Evolutionary conservation across 2,113 vertebrate genomes (phyloP).

Genomic region (Anguilla rostrata): DNA sequence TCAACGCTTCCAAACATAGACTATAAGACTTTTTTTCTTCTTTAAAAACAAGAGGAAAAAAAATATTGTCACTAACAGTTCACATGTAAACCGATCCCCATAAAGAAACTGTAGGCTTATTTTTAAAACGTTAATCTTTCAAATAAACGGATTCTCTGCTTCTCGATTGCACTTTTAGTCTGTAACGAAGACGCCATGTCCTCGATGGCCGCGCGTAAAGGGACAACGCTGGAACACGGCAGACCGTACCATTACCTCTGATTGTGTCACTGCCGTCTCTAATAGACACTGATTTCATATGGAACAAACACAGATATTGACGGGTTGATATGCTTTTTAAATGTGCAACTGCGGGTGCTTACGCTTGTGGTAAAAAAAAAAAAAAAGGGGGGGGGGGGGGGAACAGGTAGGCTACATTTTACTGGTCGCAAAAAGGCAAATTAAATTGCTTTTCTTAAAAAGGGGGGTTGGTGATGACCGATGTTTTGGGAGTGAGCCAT

Average conservation of each 20-base stretch:
- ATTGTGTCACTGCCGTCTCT: neutral
- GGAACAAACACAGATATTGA: neutral
- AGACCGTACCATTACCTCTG: neutral
- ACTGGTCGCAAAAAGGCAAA: neutral
- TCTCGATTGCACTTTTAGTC: neutral
- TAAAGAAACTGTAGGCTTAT: neutral
- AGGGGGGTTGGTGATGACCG: neutral
- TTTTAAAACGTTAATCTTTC: neutral
- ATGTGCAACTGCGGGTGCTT: neutral
- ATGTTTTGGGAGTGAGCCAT: neutral
- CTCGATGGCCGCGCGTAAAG: neutral
- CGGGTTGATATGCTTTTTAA: neutral
- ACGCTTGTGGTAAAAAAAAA: neutral
- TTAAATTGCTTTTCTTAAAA: neutral
- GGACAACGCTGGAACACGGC: neutral
- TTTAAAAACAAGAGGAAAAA: conserved; percentile 8
- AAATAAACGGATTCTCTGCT: neutral
- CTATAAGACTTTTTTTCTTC: conserved; percentile 13
- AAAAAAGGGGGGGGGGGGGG: too few species aligned
- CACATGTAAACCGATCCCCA: conserved; percentile 7
- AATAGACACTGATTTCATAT: neutral
- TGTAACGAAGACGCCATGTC: neutral
- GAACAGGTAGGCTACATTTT: neutral
- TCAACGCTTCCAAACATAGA: conserved; percentile 22
- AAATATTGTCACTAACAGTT: conserved; percentile 5